Evolutionary conservation across 2,888 invertebrate genomes (phyloP).

Genomic region (Polietes domitor): DNA sequence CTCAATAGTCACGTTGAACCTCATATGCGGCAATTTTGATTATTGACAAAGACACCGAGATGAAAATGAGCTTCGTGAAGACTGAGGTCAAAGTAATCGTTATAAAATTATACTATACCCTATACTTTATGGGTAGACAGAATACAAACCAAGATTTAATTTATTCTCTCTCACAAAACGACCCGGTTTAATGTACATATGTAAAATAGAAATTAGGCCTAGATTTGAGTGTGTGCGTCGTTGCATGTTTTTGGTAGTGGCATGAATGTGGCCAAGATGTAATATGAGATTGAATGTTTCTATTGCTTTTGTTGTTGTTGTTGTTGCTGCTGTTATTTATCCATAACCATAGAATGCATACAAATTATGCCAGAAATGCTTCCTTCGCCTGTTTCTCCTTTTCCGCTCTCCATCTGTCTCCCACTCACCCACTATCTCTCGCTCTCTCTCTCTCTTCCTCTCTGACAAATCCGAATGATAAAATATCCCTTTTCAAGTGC

Average conservation of each 20-base stretch:
- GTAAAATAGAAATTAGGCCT: constrained; percentile 10
- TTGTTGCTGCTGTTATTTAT: constrained; percentile 15
- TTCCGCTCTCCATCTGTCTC: no score
- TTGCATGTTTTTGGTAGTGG: neutral
- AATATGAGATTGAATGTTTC: constrained; percentile 49
- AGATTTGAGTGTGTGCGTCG: neutral
- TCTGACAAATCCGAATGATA: constrained; percentile 16
- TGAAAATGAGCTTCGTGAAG: no score
- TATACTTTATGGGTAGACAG: no score
- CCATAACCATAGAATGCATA: constrained; percentile 55
- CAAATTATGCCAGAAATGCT: constrained; percentile 51
- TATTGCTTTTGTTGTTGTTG: neutral
- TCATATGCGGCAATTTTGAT: no score
- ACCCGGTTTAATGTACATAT: neutral
- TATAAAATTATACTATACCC: no score
- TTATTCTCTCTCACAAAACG: no score
- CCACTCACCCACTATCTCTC: constrained; percentile 44
- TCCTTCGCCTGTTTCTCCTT: neutral
- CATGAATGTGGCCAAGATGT: neutral
- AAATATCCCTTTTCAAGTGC: constrained; percentile 21
- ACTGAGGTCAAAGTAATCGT: no score
- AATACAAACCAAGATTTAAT: no score
- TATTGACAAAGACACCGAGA: no score
- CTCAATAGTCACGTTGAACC: no score
- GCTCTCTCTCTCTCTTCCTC: neutral